Conservation (phyloP, 2,888 invertebrate species). For the Himalopsyche kuldschensis region DNA sequence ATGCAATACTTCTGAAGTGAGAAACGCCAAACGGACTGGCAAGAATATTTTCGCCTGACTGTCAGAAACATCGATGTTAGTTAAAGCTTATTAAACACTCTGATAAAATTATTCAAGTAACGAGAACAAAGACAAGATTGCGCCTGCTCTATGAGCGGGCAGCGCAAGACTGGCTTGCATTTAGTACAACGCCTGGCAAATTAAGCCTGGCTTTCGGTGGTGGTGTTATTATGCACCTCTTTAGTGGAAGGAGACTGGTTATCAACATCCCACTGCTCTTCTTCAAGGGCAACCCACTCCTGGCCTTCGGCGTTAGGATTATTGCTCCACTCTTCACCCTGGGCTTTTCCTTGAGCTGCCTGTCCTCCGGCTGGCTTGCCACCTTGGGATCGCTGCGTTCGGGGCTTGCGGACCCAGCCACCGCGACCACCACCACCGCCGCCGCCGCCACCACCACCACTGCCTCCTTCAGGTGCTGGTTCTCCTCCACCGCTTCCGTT, state of each 20-base stretch:
- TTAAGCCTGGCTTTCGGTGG: slow-evolving; percentile 60
- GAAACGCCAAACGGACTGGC: not conserved
- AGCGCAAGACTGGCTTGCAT: not conserved
- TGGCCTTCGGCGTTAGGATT: slow-evolving; percentile 42
- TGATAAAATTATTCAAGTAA: not conserved
- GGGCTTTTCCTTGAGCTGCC: slow-evolving; percentile 42
- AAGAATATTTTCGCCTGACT: not conserved
- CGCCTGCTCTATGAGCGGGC: not conserved
- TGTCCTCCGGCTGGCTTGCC: slow-evolving; percentile 3
- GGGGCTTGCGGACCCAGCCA: slow-evolving; percentile 37
- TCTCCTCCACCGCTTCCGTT: slow-evolving; percentile 12
- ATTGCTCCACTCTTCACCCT: slow-evolving; percentile 47
- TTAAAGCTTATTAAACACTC: not conserved
- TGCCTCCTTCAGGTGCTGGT: slow-evolving; percentile 65
- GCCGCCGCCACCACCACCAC: slow-evolving; percentile 52
- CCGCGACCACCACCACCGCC: slow-evolving; percentile 47
- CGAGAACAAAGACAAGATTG: not conserved
- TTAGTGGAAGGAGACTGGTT: slow-evolving; percentile 41
- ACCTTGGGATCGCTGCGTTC: slow-evolving; percentile 49
- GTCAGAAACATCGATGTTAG: not conserved
- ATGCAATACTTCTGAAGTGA: not conserved
- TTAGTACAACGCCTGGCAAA: not conserved
- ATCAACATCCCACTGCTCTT: slow-evolving; percentile 3
- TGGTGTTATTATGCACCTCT: slow-evolving; percentile 46
- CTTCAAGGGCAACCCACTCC: slow-evolving; percentile 32